A percentile compares a stretch with the other conserved stretches of the same genome.
Conservation (phyloP, 2,888 invertebrate genomes). For the Rutpela maculata region DNA sequence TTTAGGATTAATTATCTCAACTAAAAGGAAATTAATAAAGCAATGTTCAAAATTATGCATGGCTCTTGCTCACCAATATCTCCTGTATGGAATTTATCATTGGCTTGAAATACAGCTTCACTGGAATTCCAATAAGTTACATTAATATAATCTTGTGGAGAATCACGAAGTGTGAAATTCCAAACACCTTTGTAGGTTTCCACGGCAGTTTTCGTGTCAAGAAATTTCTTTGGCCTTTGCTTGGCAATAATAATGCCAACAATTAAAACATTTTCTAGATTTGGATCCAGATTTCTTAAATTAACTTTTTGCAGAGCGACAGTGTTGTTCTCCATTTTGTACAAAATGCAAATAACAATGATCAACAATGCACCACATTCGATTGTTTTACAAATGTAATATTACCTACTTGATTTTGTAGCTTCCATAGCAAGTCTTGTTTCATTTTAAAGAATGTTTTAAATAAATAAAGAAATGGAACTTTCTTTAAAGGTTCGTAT, state of each 20-base stretch:
- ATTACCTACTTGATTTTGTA: background rate
- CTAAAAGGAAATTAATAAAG: slow-evolving; percentile 70
- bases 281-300: slow-evolving; percentile 66
- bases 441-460: background rate
- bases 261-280: slow-evolving; percentile 69
- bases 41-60: background rate
- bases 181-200: slow-evolving; percentile 83
- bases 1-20: slow-evolving; percentile 83
- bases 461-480: background rate
- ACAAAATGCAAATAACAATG: slow-evolving; percentile 17
- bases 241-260: slow-evolving; percentile 81
- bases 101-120: slow-evolving; percentile 79
- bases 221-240: slow-evolving; percentile 77
- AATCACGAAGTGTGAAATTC: slow-evolving; percentile 86
- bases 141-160: slow-evolving; percentile 83
- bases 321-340: slow-evolving; percentile 41
- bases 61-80: slow-evolving; percentile 78
- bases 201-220: slow-evolving; percentile 75
- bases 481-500: no score
- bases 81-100: slow-evolving; percentile 81
- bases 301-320: slow-evolving; percentile 64
- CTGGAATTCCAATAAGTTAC: slow-evolving; percentile 85
- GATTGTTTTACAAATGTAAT: background rate
- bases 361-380: background rate
- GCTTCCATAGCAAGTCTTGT: background rate